Conservation (phyloP, 2,888 invertebrate species). For the Escarpia spicata region DNA sequence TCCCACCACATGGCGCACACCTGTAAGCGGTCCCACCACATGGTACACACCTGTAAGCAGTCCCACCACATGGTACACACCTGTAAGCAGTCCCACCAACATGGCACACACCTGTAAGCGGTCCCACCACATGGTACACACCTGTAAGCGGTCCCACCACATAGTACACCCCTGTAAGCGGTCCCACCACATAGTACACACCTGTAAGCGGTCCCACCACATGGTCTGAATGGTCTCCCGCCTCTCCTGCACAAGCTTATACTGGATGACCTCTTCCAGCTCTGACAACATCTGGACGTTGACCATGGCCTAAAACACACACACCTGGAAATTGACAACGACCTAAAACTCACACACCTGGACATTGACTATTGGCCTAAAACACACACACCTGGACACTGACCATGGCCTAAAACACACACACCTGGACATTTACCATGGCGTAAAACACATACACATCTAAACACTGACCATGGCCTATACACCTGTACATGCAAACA, state of each 20-base stretch:
- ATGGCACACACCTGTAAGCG: no score
- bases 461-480: neutral
- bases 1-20: no score
- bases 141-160: neutral
- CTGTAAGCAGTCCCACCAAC: no score
- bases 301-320: constrained; percentile 75
- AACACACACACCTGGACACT: neutral
- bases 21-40: no score
- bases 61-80: no score
- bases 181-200: no score
- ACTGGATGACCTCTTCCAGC: constrained; percentile 96
- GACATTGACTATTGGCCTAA: neutral
- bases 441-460: neutral
- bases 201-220: constrained; percentile 78
- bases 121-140: neutral
- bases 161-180: no score
- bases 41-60: no score
- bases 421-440: neutral
- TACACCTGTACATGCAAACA: neutral
- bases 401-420: neutral
- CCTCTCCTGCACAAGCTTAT: constrained; percentile 89
- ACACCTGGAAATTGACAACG: neutral
- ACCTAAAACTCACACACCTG: neutral
- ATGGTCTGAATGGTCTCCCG: constrained; percentile 77
- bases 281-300: constrained; percentile 97